Conservation (phyloP, 2,888 invertebrate genomes). For the Ischnura elegans region DNA sequence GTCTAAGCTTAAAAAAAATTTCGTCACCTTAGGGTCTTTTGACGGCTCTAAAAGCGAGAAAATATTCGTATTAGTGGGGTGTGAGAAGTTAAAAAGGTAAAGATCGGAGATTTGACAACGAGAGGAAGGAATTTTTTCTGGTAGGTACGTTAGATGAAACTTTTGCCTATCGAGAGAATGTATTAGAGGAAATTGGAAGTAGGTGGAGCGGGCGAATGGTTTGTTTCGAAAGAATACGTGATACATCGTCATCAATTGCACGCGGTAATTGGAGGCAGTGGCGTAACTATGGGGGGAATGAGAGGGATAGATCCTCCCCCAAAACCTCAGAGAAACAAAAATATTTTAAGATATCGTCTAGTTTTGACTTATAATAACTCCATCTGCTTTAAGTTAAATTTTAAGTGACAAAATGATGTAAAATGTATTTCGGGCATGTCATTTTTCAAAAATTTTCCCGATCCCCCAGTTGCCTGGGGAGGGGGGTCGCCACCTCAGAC, state of each 20-base stretch:
- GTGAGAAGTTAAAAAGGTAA: not conserved
- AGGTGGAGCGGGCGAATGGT: not conserved
- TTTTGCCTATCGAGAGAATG: not conserved
- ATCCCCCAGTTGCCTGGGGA: too few species aligned
- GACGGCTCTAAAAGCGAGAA: not conserved
- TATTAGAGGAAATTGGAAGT: not conserved
- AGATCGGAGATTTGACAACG: not conserved
- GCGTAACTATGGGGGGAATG: too few species aligned
- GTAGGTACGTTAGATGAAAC: not conserved
- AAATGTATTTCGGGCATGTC: too few species aligned
- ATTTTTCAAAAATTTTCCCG: too few species aligned
- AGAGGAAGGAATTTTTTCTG: not conserved
- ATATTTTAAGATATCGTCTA: too few species aligned
- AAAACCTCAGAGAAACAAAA: too few species aligned
- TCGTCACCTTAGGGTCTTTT: not conserved
- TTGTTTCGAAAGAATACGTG: too few species aligned
- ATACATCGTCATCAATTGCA: not conserved
- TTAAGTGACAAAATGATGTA: too few species aligned
- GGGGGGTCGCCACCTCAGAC: too few species aligned
- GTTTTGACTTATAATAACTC: too few species aligned
- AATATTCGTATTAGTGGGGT: not conserved
- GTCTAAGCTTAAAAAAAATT: not conserved
- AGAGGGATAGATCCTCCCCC: too few species aligned
- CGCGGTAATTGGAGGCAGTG: not conserved
- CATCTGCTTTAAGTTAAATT: too few species aligned